Evolutionary conservation across 1,140 invertebrate species (phyloP), one percentile per base, ranked within the genome.

Genomic region (Papilio helenus): DNA sequence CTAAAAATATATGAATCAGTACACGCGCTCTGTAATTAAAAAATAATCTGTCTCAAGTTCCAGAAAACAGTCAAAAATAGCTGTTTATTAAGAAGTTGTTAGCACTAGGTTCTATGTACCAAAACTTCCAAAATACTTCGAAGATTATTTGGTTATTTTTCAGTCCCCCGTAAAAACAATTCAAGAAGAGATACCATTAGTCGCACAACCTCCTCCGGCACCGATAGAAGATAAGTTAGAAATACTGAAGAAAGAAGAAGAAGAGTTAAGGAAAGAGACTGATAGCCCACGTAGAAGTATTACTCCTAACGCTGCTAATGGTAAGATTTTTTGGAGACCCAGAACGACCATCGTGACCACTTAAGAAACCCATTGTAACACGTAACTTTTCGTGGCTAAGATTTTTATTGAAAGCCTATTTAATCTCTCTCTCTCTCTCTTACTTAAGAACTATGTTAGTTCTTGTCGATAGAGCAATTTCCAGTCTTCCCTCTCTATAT

Each of bases 221-320:
- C 80, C 49, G 29, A 14, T 79, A 85, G 90, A 92, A 87, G 88
- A 91, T 65, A 89, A 87, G 80, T 79, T 83, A 83, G 89, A 92
- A 79, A 79, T 76, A 79, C 85, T 84, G 44, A 90, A 86, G 82
- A 92, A 86, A 76, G 90, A 90, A 84, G 93, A 90, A 87, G 93
- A 90, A 80, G 93, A 92, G 81, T 82, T 88, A 79, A 90, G 85
- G 84, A 93, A 84, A 89, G 92, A 91, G 80, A 94, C 87, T 82
- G 94, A 93, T 83, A 94, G 89, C 80, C 94, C 90, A 72, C 88
- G 92, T 58, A 92, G 92, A 84, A 95, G 92, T 87, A 89, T 92
- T 58, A 94, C 91, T 18, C 90, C 90, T 79, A 95, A 92, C 76
- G 90, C 89, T 83, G 88, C 89, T 18, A 95, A 94, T 82, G 93